These are phyloP conservation scores for Stegana nigrithorax DNA, from an alignment of 2,888 invertebrate genomes.

Conservation along the genomic window DNA sequence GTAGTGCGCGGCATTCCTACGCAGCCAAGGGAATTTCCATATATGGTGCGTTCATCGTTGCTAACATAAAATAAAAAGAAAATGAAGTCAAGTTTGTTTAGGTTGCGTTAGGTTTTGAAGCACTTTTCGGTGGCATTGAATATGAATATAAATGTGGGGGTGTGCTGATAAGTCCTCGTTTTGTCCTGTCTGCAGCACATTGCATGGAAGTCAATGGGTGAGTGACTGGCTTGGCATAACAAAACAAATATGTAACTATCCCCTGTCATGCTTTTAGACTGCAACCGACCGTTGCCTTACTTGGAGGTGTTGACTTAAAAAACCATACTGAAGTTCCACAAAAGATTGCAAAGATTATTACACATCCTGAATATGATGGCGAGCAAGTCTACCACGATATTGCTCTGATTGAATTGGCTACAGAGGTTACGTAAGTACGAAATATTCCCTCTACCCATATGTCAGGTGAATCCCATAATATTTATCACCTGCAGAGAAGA, in stretches of 20 bases:
- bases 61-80: neutral
- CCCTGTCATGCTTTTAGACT: no score
- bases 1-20: conserved; percentile 26
- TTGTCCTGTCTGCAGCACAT: conserved; percentile 60
- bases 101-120: conserved; percentile 55
- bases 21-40: conserved; percentile 34
- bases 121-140: conserved; percentile 27
- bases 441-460: no score
- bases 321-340: conserved; percentile 29
- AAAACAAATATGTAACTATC: neutral
- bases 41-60: conserved; percentile 29
- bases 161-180: conserved; percentile 44
- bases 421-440: neutral
- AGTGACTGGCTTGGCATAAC: neutral
- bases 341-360: conserved; percentile 44
- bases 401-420: conserved; percentile 72
- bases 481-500: neutral
- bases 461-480: no score
- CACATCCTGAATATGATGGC: conserved; percentile 72
- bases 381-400: conserved; percentile 76
- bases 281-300: conserved; percentile 37
- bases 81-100: neutral
- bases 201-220: conserved; percentile 46
- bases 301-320: conserved; percentile 54
- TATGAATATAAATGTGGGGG: conserved; percentile 57